phyloP scores from a whole-genome alignment of 2,113 vertebrate genomes.

The Carettochelys insculpta region DNA sequence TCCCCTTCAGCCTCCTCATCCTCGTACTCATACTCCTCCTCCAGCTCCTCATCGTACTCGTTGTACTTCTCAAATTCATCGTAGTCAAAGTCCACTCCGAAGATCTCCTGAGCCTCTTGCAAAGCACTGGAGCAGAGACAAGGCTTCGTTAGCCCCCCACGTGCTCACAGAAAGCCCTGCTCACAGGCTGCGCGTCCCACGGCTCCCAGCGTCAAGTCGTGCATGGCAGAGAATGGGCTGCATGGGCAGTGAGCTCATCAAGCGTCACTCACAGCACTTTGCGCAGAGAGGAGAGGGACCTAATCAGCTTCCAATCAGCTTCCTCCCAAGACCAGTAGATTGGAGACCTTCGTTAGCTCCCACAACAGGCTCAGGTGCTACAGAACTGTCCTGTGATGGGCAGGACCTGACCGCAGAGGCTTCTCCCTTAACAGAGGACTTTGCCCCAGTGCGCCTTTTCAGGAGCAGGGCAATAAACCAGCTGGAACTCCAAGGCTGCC shows the following conservation, averaged over 20 bases:
- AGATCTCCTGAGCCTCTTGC: constrained; percentile 98
- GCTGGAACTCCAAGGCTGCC: neutral
- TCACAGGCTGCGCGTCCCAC: neutral
- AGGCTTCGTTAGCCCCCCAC: rapidly evolving
- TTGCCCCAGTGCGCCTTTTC: neutral
- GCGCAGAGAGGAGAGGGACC: no score
- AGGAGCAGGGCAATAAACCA: neutral
- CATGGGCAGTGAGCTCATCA: neutral
- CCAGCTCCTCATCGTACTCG: constrained; percentile 86
- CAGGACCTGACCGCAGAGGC: neutral
- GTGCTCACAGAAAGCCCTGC: neutral
- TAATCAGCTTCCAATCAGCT: neutral
- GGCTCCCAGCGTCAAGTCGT: neutral
- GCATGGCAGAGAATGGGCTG: neutral
- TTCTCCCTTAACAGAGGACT: neutral
- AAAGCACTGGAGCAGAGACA: constrained; percentile 84
- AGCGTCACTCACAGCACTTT: neutral
- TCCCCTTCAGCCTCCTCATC: constrained; percentile 95
- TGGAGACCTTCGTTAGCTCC: no score
- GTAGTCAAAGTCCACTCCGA: constrained; percentile 97
- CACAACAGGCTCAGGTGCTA: neutral
- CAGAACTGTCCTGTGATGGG: no score
- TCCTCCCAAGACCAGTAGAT: neutral
- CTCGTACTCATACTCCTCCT: constrained; percentile 95
- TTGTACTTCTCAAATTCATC: constrained; percentile 93